Evolutionary conservation across 23 tunicate genomes (phyloP), one percentile per base, ranked within the genome.

Genomic region (Pegea sp.): DNA sequence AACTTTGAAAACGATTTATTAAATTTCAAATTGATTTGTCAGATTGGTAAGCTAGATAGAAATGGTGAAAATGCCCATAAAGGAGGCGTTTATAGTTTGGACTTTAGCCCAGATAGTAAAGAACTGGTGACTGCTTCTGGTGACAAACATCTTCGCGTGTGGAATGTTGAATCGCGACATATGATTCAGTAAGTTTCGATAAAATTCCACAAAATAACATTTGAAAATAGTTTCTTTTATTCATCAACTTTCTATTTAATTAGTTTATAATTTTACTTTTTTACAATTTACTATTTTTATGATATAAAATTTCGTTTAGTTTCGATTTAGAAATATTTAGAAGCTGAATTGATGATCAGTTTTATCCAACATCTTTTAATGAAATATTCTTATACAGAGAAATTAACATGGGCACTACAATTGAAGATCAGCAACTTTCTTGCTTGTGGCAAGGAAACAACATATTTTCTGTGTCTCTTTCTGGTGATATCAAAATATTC

Each of bases 81-180:
- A 4, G 93, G 93, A 1, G 99, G 93, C 1, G 71, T 91, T 20
- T 91, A 91, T 68, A 69, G 77, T 34, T 6, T 81, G 11, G 69
- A 69, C 16, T 91, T 91, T 69, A 69, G 67, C 28, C 57, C 76
- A 3, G 69, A 67, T 43, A 43, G 77, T 38, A 68, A 51, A 3
- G 76, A 91, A 42, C 54, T 91, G 2, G n/a, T 91, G 5, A 67
- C 99, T 0, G 86, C 77, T 38, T 67, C 77, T 64, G 99, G 79
- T 28, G 99, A 91, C 52, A 91, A 91, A 68, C 52, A 69, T 18
- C 66, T 58, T 18, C 78, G 78, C 48, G 72, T 91, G 3, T 91
- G 87, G 88, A 60, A 91, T 51, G 63, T 72, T 0, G 99, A 78
- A 58, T 52, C 79, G 2, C 42, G 74, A 44, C 53, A 65, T 29